A percentile compares a stretch with the other conserved stretches of the same genome.
phyloP scores from a whole-genome alignment of 2,113 vertebrate genomes.

The Reinhardtius hippoglossoides region DNA sequence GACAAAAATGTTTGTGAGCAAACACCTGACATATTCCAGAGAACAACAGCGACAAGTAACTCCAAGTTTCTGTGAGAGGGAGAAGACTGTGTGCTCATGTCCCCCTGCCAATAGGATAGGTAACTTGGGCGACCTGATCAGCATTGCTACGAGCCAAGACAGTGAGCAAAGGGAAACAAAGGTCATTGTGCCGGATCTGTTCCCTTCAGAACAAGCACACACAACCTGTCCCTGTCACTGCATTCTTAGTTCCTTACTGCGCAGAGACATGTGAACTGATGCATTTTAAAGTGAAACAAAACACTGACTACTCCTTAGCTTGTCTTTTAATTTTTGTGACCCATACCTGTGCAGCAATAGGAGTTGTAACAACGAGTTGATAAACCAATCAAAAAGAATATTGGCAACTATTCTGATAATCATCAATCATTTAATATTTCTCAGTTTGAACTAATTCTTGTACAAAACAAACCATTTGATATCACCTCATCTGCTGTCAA shows the following conservation, averaged over 20 bases:
- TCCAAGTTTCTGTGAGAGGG: neutral
- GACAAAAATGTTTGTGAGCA: neutral
- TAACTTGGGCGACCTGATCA: conserved; percentile 52
- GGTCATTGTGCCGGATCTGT: neutral
- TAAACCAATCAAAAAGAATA: neutral
- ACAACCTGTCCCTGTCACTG: neutral
- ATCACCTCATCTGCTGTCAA: too few species aligned
- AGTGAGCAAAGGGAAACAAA: conserved; percentile 54
- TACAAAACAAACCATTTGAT: too few species aligned
- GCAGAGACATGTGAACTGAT: neutral
- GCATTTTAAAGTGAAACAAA: neutral
- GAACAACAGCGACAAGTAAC: neutral
- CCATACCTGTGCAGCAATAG: too few species aligned
- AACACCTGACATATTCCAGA: neutral
- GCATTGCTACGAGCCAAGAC: conserved; percentile 3
- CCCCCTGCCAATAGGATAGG: conserved; percentile 49
- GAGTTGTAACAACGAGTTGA: neutral
- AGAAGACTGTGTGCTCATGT: neutral
- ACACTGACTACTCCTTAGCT: neutral
- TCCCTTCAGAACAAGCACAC: neutral
- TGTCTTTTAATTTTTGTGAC: too few species aligned
- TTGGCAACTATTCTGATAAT: neutral
- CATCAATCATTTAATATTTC: too few species aligned
- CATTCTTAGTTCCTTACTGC: too few species aligned
- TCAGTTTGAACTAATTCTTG: too few species aligned